Evolutionary conservation across 2,113 vertebrate genomes (phyloP).

Genomic region (Fregetta grallaria): DNA sequence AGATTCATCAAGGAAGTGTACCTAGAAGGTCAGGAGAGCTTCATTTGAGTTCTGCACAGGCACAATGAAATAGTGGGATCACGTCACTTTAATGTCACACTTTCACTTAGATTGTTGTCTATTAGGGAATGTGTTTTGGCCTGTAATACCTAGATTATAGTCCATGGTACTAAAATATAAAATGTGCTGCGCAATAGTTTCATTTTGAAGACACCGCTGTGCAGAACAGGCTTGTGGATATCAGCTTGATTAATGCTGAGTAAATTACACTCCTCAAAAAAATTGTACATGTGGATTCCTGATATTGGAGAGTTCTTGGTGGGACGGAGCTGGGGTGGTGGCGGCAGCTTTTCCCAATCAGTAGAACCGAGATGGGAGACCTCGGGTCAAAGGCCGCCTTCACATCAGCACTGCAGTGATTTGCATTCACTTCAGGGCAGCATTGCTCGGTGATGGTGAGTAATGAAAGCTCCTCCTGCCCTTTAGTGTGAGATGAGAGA

Average conservation of each 20-base stretch:
- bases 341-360: neutral
- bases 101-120: neutral
- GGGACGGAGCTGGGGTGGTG: neutral
- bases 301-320: neutral
- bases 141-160: neutral
- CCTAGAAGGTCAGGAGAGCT: neutral
- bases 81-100: neutral
- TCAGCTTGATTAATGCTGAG: neutral
- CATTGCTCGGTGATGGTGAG: neutral
- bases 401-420: accelerated
- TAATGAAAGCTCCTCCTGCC: neutral
- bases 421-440: neutral
- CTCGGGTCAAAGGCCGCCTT: neutral
- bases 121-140: neutral
- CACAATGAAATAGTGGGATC: neutral
- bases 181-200: neutral
- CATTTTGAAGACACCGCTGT: neutral
- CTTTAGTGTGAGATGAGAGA: neutral
- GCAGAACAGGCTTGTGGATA: neutral
- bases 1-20: neutral
- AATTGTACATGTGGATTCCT: neutral
- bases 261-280: neutral
- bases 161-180: neutral
- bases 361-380: neutral
- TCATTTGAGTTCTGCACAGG: neutral